Percentiles rank a stretch among this genome's conserved stretches.
Evolutionary conservation across 92 coral and sea anemone genomes (phyloP).

Genomic region (Isaurus tuberculatus): DNA sequence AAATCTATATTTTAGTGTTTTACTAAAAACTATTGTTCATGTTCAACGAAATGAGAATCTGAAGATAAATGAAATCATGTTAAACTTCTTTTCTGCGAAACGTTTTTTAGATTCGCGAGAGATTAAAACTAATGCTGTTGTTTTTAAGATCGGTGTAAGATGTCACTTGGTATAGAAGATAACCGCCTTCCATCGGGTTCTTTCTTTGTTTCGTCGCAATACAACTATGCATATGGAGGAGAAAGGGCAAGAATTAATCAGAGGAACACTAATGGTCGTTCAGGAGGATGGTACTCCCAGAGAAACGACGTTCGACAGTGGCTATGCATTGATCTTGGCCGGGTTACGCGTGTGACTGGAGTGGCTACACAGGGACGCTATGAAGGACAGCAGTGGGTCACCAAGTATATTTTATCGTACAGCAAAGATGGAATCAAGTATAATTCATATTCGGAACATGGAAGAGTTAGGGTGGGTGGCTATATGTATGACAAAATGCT

Average conservation of each 20-base stretch:
- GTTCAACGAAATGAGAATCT: no score
- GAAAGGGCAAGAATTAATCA: conserved; percentile 42
- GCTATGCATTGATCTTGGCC: conserved; percentile 36
- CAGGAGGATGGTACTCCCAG: conserved; percentile 45
- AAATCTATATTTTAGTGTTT: no score
- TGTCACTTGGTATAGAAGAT: conserved; percentile 42
- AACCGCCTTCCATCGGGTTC: conserved; percentile 38
- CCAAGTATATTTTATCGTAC: conserved; percentile 34
- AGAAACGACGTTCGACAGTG: conserved; percentile 31
- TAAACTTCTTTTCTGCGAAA: no score
- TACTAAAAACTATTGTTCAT: no score
- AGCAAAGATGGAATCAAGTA: conserved; percentile 34
- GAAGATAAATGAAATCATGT: no score
- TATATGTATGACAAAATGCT: not conserved
- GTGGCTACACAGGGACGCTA: conserved; percentile 40
- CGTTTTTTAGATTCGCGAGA: no score
- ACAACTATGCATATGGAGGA: conserved; percentile 35
- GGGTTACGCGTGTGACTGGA: conserved; percentile 25
- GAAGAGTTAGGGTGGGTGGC: conserved; percentile 40
- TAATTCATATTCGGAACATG: conserved; percentile 19
- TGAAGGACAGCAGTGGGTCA: conserved; percentile 36
- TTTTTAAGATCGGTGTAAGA: conserved; percentile 32
- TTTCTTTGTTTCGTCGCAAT: conserved; percentile 24
- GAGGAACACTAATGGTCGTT: conserved; percentile 32
- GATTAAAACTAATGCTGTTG: not conserved